Conservation (phyloP, 2,888 invertebrate genomes). For the Hetaerina titia region DNA sequence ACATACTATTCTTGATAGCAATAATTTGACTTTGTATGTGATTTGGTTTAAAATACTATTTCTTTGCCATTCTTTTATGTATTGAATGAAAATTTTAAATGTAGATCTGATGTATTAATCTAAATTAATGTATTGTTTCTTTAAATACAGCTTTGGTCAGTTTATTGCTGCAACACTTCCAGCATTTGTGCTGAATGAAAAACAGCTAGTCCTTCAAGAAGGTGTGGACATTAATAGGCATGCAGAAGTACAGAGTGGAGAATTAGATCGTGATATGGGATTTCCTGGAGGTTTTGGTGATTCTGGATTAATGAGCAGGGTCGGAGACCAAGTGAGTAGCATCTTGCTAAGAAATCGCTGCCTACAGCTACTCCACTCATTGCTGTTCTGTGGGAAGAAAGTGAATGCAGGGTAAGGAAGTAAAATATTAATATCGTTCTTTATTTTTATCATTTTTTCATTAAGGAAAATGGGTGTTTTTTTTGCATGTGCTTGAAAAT, state of each 20-base stretch:
- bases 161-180: conserved; percentile 95
- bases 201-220: conserved; percentile 72
- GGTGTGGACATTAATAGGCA: conserved; percentile 62
- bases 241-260: conserved; percentile 75
- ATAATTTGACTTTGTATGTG: no score
- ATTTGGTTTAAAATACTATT: no score
- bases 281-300: conserved; percentile 79
- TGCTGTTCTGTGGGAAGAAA: conserved; percentile 88
- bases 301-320: conserved; percentile 70
- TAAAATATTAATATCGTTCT: background rate
- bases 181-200: conserved; percentile 74
- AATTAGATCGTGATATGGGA: conserved; percentile 82
- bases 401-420: conserved; percentile 79
- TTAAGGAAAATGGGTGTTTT: no score
- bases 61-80: background rate
- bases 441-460: no score
- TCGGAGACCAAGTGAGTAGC: conserved; percentile 74
- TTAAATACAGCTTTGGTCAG: conserved; percentile 87
- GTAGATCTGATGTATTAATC: background rate
- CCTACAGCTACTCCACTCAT: conserved; percentile 87
- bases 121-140: background rate
- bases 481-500: no score
- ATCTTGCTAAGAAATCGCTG: conserved; percentile 93
- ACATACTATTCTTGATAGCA: no score
- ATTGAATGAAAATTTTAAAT: background rate